Percentiles rank a stretch among this genome's conserved stretches.
phyloP scores from a whole-genome alignment of 2,113 vertebrate species.

The Falco punctatus region DNA sequence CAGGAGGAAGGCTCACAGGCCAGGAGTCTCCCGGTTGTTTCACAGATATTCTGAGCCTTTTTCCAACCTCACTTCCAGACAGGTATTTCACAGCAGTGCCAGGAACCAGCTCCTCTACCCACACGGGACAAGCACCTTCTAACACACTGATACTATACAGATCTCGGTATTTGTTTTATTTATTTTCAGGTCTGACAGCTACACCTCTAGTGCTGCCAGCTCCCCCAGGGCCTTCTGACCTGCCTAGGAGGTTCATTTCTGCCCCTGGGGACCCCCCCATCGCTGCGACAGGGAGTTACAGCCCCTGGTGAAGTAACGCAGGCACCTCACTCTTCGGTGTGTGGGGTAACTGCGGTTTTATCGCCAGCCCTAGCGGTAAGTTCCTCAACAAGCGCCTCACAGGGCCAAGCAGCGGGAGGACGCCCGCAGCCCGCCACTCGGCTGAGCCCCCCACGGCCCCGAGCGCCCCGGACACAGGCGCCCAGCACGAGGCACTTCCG shows the following conservation, averaged over 20 bases:
- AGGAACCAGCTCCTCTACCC: not conserved
- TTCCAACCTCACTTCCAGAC: rapidly evolving
- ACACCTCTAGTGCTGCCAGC: not conserved
- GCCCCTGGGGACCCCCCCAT: rapidly evolving
- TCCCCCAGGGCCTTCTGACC: too few relatives aligned
- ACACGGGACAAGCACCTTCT: rapidly evolving
- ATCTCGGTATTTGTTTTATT: rapidly evolving
- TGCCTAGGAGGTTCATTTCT: not conserved
- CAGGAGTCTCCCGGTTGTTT: rapidly evolving
- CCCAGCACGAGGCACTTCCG: rapidly evolving
- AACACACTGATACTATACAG: rapidly evolving
- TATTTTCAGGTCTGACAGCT: not conserved
- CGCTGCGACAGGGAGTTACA: rapidly evolving
- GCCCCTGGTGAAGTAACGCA: rapidly evolving
- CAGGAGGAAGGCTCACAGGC: too few relatives aligned
- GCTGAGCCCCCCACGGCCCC: rapidly evolving
- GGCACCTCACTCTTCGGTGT: too few relatives aligned
- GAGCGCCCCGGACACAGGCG: not conserved
- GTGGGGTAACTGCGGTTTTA: not conserved
- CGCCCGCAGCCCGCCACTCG: not conserved
- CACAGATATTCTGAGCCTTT: rapidly evolving
- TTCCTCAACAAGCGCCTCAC: rapidly evolving
- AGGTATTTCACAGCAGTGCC: rapidly evolving
- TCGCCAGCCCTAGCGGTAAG: rapidly evolving
- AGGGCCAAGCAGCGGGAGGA: too few relatives aligned